phyloP scores from a whole-genome alignment of 30 jellyfish, hydroid and myxozoan genomes.

The Hydra vulgaris region DNA sequence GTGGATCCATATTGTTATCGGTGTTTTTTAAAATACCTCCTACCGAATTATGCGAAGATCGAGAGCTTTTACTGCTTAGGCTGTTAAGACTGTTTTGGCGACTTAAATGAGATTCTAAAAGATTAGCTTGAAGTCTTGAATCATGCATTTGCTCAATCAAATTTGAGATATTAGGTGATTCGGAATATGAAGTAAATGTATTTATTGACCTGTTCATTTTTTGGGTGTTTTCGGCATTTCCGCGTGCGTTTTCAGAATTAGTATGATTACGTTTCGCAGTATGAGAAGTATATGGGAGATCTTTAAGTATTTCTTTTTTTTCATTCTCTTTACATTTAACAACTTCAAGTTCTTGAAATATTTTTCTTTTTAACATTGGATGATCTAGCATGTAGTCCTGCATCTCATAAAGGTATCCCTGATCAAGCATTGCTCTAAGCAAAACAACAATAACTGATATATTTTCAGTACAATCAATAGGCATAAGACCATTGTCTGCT shows the following conservation, averaged over 20 bases:
- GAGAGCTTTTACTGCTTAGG: constrained; percentile 19
- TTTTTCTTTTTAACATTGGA: constrained; percentile 66
- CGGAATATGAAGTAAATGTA: constrained; percentile 21
- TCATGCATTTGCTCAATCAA: background rate
- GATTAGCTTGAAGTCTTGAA: background rate
- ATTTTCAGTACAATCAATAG: constrained; percentile 72
- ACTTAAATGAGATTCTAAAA: background rate
- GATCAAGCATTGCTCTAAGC: constrained; percentile 61
- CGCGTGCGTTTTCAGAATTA: background rate
- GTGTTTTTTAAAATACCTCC: constrained; percentile 24
- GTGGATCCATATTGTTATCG: constrained; percentile 5
- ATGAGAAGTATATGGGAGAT: constrained; percentile 36
- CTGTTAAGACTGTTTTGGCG: constrained; percentile 24
- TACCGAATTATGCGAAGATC: constrained; percentile 11
- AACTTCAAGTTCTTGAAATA: constrained; percentile 52
- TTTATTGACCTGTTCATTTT: constrained; percentile 1
- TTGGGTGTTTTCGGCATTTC: background rate
- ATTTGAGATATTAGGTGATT: constrained; percentile 16
- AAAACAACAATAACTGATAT: constrained; percentile 47
- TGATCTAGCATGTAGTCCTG: constrained; percentile 60
- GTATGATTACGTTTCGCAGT: constrained; percentile 1
- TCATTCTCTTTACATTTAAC: constrained; percentile 35
- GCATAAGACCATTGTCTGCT: constrained; percentile 51
- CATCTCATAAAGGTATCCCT: constrained; percentile 56
- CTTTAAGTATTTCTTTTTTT: constrained; percentile 19